Evolutionary conservation across 1,140 invertebrate genomes (phyloP), one percentile per base, ranked within the genome.

Genomic region (Bombyx mandarina): DNA sequence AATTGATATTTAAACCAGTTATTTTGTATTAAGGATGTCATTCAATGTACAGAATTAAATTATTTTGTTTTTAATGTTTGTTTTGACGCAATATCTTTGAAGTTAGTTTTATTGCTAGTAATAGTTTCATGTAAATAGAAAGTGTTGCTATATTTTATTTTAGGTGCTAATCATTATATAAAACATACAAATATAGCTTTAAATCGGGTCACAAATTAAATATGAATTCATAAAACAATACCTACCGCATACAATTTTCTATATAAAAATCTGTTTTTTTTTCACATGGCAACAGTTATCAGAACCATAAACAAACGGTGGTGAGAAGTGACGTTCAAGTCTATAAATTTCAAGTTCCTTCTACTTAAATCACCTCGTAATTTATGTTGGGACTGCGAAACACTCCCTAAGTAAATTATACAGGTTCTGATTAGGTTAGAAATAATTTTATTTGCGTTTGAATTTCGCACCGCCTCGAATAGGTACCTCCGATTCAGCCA

Each of bases 351-450:
- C 63, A 77, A 71, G 74, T 78, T 84, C 81, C 80, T 86, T 86
- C 82, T 84, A 84, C 84, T 86, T 77, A 77, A 88, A 88, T 89
- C 88, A 89, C 88, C 88, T 85, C 87, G 77, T 86, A 84, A 88
- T 89, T 88, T 89, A 88, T 85, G 65, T 79, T 78, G 81, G 78
- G 75, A 56, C 72, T 61, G 51, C 45, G 22, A 45, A 47, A 10
- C 7, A 59, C 70, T 67, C 76, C 78, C 75, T 79, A 67, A 81
- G 83, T 88, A 89, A 89, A 89, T 89, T 88, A 83, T 84, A 88
- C 84, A 83, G 88, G 88, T 89, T 89, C 82, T 89, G 88, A 88
- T 89, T 88, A 82, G 79, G 81, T 86, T 83, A 87, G 82, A 82
- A 83, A 78, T 69, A 61, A 35, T 53, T 47, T 56, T 61, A 60